Evolutionary conservation across 1,140 invertebrate species (phyloP), one percentile per base, ranked within the genome.

Genomic region (Drosophila repletoides): DNA sequence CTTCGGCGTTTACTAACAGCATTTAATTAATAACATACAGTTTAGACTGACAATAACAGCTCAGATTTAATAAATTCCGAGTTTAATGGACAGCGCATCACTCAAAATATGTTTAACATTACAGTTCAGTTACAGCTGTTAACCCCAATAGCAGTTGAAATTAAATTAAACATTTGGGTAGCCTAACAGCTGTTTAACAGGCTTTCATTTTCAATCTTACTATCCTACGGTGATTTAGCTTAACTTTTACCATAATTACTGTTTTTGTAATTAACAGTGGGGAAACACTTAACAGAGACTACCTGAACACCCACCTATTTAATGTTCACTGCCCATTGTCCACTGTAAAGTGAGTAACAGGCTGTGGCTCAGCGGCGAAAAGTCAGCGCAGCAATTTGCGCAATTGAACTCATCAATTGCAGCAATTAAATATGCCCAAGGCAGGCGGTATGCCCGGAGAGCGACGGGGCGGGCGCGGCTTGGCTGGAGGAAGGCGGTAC

Each of bases 371-470:
- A 67, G 31, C 48, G 51, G 49, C 69, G n/a, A 53, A 71, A 74
- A 81, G 76, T 83, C 77, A 81, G 22, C 73, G 73, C 55, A 65
- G 68, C 76, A 83, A 81, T 81, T 81, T 81, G 77, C 77, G 73
- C 77, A 81, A 83, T 83, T 83, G 77, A 77, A 84, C 77, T 77
- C 77, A 83, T 83, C 77, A 83, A 83, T 83, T 83, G 77, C 79
- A 74, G 77, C 77, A 83, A 83, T 83, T 83, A 83, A 83, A 83
- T 83, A 79, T 81, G 77, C 59, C 73, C 63, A 69, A 75, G 72
- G 36, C 29, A 31, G 29, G 29, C 10, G 26, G 10, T n/a, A n/a
- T n/a, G n/a, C n/a, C n/a, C n/a, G 19, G 36, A 2, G 14, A 40
- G 40, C 19, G 41, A 19, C 28, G n/a, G n/a, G n/a, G n/a, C n/a